phyloP scores from a whole-genome alignment of 2,113 vertebrate genomes.

The Tachysurus fulvidraco region DNA sequence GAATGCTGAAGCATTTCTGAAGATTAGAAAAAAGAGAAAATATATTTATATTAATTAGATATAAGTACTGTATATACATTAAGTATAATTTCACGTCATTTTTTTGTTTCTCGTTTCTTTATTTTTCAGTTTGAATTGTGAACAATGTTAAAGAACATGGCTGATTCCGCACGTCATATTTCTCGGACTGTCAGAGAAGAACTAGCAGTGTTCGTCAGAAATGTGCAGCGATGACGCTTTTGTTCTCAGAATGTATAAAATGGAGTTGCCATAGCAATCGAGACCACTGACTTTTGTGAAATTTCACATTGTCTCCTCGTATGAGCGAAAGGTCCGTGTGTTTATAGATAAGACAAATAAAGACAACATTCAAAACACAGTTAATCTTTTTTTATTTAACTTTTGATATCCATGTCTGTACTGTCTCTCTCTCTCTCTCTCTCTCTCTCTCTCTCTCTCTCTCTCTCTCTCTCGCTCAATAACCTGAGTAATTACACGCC shows the following conservation, averaged over 20 bases:
- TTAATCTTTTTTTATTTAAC: background rate
- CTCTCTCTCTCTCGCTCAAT: constrained; percentile 53
- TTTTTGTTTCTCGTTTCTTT: background rate
- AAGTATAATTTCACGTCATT: no score
- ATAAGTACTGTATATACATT: no score
- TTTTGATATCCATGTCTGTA: background rate
- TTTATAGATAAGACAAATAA: background rate
- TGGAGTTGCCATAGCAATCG: background rate
- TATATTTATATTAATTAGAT: no score
- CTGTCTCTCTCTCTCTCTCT: background rate
- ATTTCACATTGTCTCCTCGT: background rate
- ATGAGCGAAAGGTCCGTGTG: background rate
- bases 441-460: background rate
- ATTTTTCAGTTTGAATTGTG: background rate
- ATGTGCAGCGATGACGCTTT: background rate
- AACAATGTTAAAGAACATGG: background rate
- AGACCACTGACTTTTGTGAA: background rate
- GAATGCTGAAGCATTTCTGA: background rate
- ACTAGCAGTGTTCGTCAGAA: background rate
- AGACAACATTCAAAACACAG: background rate
- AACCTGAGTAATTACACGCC: constrained; percentile 81
- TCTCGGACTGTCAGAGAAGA: background rate
- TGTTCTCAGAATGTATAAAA: background rate
- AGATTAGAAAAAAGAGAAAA: background rate
- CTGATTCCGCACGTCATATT: background rate